phyloP scores from a whole-genome alignment of 2,797 vertebrate genomes.

The Hippoglossus hippoglossus region DNA sequence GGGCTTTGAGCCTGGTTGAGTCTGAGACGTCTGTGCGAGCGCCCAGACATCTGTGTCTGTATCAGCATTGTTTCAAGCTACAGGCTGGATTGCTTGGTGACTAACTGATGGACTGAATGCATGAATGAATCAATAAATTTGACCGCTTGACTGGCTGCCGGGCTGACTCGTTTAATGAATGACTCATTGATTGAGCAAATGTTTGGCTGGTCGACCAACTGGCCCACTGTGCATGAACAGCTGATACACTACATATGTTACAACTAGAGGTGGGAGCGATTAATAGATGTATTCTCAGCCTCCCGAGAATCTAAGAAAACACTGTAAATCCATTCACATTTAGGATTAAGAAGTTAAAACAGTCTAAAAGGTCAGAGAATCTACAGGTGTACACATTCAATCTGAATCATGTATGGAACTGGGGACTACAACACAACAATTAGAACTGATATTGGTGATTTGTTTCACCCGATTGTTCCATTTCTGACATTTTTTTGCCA shows the following conservation, averaged over 20 bases:
- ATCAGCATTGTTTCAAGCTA: constrained; percentile 17
- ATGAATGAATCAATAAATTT: constrained; percentile 52
- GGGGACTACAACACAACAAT: no score
- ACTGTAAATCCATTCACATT: no score
- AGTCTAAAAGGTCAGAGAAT: no score
- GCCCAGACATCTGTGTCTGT: constrained; percentile 56
- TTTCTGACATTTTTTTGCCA: no score
- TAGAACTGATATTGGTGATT: no score
- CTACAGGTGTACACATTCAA: no score
- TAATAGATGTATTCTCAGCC: no score
- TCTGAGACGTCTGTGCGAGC: constrained; percentile 10
- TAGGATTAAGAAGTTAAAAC: no score
- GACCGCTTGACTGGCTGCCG: constrained; percentile 28
- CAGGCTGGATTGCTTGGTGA: constrained; percentile 26
- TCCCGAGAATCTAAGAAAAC: no score
- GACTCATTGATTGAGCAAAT: constrained; percentile 58
- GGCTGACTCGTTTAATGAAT: constrained; percentile 50
- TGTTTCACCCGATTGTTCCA: no score
- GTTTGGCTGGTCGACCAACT: constrained; percentile 50
- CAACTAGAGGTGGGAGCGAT: no score
- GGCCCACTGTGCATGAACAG: constrained; percentile 34
- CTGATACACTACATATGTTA: constrained; percentile 43
- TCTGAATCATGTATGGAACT: no score
- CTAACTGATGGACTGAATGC: constrained; percentile 20
- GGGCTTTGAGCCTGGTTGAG: constrained; percentile 41